Conservation (phyloP, 2,888 invertebrate genomes). For the Pseudococcus viburni region DNA sequence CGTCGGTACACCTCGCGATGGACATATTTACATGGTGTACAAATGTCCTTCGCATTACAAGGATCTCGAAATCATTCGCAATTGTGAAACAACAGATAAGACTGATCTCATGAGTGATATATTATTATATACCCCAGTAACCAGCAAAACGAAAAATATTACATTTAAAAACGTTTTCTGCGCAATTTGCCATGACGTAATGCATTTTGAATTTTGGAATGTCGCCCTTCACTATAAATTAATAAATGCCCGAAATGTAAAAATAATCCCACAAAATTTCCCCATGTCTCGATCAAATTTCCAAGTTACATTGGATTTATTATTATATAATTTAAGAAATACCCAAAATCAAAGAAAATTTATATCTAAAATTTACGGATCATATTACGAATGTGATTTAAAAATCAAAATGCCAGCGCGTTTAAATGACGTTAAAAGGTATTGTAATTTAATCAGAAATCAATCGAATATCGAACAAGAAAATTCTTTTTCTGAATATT, state of each 20-base stretch:
- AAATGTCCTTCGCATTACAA: slow-evolving; percentile 5
- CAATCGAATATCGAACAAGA: background rate
- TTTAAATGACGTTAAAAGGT: background rate
- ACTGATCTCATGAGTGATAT: background rate
- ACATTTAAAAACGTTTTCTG: slow-evolving; percentile 37
- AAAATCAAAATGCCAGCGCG: background rate
- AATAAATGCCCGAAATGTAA: background rate
- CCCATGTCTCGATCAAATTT: background rate
- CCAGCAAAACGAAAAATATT: slow-evolving; percentile 22
- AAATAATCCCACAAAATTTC: background rate
- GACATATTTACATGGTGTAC: slow-evolving; percentile 26
- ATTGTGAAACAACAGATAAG: slow-evolving; percentile 24
- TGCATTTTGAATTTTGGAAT: slow-evolving; percentile 27
- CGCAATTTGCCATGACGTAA: background rate
- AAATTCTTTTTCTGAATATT: background rate
- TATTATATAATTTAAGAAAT: background rate
- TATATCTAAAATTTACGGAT: background rate
- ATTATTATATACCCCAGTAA: background rate
- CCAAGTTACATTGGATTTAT: background rate
- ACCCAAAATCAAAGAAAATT: background rate
- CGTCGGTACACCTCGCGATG: background rate
- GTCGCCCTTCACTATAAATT: background rate
- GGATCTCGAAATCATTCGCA: background rate
- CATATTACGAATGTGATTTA: background rate
- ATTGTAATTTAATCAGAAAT: background rate